phyloP scores from a whole-genome alignment of 2,888 invertebrate genomes.

The Sinodicranocentrus sp. region DNA sequence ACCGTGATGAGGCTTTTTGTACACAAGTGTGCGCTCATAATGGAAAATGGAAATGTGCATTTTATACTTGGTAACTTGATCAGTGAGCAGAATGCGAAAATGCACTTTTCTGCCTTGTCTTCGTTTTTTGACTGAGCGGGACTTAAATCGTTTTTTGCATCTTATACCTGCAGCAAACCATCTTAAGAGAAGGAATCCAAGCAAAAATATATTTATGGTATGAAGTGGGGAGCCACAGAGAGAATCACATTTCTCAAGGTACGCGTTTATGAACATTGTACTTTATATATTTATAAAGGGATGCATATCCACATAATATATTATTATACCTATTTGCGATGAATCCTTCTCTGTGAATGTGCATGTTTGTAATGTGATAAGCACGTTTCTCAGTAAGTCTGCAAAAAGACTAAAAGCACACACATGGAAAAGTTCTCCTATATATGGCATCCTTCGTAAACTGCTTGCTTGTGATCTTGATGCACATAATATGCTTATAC shows the following conservation, averaged over 20 bases:
- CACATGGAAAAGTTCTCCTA: constrained; percentile 6
- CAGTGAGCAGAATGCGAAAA: neutral
- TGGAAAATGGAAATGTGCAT: neutral
- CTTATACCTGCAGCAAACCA: too few relatives aligned
- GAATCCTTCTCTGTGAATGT: too few relatives aligned
- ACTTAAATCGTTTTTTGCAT: neutral
- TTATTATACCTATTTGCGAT: too few relatives aligned
- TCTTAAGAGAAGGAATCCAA: too few relatives aligned
- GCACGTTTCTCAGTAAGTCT: too few relatives aligned
- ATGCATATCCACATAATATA: too few relatives aligned
- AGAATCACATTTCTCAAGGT: neutral
- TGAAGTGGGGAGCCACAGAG: neutral
- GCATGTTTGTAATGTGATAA: too few relatives aligned
- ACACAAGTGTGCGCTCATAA: neutral
- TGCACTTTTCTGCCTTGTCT: constrained; percentile 14
- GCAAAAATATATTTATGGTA: too few relatives aligned
- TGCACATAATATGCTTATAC: neutral
- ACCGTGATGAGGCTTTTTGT: neutral
- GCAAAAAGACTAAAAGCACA: neutral
- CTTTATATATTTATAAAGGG: too few relatives aligned
- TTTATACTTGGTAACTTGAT: neutral
- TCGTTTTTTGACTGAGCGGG: neutral
- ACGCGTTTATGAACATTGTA: neutral
- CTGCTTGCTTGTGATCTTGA: neutral
- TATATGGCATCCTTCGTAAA: neutral